Percentiles rank a stretch among this genome's conserved stretches.
Conservation (phyloP, 2,888 invertebrate genomes). For the Campaea margaritaria region DNA sequence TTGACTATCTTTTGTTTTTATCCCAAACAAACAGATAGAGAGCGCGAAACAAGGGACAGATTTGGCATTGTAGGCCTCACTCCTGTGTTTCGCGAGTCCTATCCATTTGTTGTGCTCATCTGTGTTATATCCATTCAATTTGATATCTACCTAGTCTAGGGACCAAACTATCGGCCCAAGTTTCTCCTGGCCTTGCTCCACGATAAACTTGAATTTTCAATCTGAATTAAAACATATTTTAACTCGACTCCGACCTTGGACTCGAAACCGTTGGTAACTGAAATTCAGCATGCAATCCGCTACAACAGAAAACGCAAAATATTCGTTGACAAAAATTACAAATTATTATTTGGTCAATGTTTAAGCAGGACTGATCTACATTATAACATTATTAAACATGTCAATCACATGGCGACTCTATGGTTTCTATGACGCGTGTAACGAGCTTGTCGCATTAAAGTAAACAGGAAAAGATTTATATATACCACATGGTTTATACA, state of each 20-base stretch:
- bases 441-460: slow-evolving; percentile 24
- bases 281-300: slow-evolving; percentile 33
- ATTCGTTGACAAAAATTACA: neutral
- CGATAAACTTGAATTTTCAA: slow-evolving; percentile 37
- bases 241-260: slow-evolving; percentile 27
- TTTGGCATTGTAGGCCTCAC: no score
- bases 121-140: no score
- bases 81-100: no score
- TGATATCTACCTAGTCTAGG: neutral
- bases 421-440: slow-evolving; percentile 23
- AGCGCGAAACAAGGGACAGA: no score
- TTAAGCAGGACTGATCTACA: neutral
- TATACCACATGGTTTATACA: slow-evolving; percentile 16
- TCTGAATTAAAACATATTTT: slow-evolving; percentile 26
- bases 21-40: no score
- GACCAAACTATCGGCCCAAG: neutral
- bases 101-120: no score
- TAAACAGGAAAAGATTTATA: slow-evolving; percentile 30
- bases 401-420: slow-evolving; percentile 23
- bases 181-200: slow-evolving; percentile 22
- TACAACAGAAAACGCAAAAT: slow-evolving; percentile 4
- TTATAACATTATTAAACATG: slow-evolving; percentile 2
- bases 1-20: no score
- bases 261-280: slow-evolving; percentile 30
- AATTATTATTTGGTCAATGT: neutral